Conservation (phyloP, 2,113 vertebrate species). For the Serinus canaria region DNA sequence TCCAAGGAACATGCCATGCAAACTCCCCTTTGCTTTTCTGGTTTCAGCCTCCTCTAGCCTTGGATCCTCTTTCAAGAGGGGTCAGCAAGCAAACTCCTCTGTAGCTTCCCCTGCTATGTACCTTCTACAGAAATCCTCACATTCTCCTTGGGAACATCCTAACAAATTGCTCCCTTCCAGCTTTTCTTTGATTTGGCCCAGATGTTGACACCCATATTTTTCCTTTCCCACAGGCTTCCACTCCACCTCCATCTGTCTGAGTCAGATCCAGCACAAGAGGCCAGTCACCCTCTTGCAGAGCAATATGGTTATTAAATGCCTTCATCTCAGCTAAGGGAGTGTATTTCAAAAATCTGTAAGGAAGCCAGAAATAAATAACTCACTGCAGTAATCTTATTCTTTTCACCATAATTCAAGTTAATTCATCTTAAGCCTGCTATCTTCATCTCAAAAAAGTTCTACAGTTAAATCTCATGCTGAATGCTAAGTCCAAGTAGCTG, state of each 20-base stretch:
- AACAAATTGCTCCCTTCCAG: not conserved
- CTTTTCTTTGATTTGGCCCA: not conserved
- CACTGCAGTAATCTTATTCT: not conserved
- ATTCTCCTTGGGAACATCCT: not conserved
- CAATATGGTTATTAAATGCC: not conserved
- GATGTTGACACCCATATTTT: not conserved
- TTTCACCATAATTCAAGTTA: not conserved
- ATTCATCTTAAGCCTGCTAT: not conserved
- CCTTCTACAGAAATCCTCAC: not conserved
- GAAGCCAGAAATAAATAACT: not conserved
- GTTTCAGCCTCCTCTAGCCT: not conserved
- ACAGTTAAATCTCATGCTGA: not conserved
- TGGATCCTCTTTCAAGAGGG: not conserved
- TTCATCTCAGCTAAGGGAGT: not conserved
- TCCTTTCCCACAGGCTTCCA: not conserved
- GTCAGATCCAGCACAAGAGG: not conserved
- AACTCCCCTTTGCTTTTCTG: not conserved
- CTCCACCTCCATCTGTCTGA: not conserved
- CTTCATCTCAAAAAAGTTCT: not conserved
- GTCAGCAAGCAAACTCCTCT: not conserved
- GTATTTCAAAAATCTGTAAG: not conserved
- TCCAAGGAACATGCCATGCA: not conserved
- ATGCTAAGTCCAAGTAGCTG: not conserved
- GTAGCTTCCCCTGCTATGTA: not conserved
- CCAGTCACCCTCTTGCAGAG: not conserved